Base-by-base conservation (phyloP, 1,140 invertebrate genomes). In the Chionoecetes opilio region DNA sequence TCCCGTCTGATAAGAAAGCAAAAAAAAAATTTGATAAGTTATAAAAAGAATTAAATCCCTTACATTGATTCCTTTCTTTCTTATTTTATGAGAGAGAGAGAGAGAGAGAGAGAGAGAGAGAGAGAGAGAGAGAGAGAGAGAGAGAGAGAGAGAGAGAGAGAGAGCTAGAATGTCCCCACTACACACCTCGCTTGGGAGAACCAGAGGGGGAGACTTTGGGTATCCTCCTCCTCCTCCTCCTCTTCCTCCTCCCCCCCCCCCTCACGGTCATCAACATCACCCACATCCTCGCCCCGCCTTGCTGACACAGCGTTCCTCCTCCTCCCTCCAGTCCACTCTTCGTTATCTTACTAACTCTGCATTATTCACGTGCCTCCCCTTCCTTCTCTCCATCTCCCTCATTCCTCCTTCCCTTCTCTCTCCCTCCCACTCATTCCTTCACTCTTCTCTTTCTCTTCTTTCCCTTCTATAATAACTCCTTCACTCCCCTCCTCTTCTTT, bases 381-480 rank as follows among this genome's bases (percentile, higher is more conserved):
- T 82, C 82, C 26, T 21, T 82, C 82, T 82, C 82, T 82, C 82
- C 26, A 5, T 82, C 82, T 82, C 82, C 26, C 82, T 82, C 82
- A 8, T 21, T 82, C 82, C 26, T 21, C 26, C 82, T 82, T 21
- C 26, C 82, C 26, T 21, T n/a, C 84, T 86, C 84, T 86, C 84
- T 86, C 84, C 32, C 84, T 86, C 84, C 32, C 84, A 31, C 84
- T 86, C 84, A 31, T 31, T 86, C 84, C 32, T 31, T 86, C 84
- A 31, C 84, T 86, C 84, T 86, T n/a, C 84, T 86, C 84, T 86
- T 31, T 86, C 84, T 86, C 29, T 32, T 35, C 35, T 31, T 86
- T 35, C 35, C 84, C 35, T 35, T n/a, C n/a, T n/a, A n/a, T n/a
- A n/a, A n/a, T n/a, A 14, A 31, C 26, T 31, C 84, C 14, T 35